Conservation (phyloP, 2,888 invertebrate species). For the Scaptomyza polygonia region DNA sequence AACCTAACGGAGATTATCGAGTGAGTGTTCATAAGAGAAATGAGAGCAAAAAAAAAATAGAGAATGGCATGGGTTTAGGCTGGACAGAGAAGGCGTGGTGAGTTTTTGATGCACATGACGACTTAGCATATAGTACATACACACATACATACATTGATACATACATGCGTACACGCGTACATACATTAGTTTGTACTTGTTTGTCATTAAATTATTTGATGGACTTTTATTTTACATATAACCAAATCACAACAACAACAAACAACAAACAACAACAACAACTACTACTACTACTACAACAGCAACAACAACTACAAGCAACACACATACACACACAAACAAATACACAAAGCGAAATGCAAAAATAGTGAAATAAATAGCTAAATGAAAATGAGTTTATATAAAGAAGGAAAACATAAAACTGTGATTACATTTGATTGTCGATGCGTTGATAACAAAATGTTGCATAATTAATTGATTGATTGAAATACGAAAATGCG, state of each 20-base stretch:
- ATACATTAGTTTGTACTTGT: conserved; percentile 19
- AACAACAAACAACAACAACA: conserved; percentile 37
- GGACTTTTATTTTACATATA: conserved; percentile 40
- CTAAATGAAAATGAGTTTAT: conserved; percentile 78
- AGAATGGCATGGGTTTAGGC: conserved; percentile 41
- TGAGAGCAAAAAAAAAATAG: not conserved
- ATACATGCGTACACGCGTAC: conserved; percentile 6
- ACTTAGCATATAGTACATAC: conserved; percentile 41
- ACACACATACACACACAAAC: conserved; percentile 22
- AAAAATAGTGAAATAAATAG: conserved; percentile 74
- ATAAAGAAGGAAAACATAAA: conserved; percentile 77
- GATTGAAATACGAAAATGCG: conserved; percentile 44
- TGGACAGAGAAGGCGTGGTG: conserved; percentile 51
- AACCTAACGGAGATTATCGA: conserved; percentile 38
- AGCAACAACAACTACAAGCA: conserved; percentile 28
- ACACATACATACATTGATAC: conserved; percentile 7
- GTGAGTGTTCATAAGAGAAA: conserved; percentile 56
- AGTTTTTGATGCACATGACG: conserved; percentile 73
- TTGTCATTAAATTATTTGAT: conserved; percentile 21
- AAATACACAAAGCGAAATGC: conserved; percentile 24
- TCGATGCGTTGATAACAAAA: conserved; percentile 69
- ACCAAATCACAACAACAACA: conserved; percentile 38
- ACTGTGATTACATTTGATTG: conserved; percentile 80
- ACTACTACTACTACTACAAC: conserved; percentile 32
- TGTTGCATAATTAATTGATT: conserved; percentile 64